These are phyloP conservation scores for Dicrostonyx torquatus DNA, from an alignment of 2,797 vertebrate genomes.

Conservation along the genomic window DNA sequence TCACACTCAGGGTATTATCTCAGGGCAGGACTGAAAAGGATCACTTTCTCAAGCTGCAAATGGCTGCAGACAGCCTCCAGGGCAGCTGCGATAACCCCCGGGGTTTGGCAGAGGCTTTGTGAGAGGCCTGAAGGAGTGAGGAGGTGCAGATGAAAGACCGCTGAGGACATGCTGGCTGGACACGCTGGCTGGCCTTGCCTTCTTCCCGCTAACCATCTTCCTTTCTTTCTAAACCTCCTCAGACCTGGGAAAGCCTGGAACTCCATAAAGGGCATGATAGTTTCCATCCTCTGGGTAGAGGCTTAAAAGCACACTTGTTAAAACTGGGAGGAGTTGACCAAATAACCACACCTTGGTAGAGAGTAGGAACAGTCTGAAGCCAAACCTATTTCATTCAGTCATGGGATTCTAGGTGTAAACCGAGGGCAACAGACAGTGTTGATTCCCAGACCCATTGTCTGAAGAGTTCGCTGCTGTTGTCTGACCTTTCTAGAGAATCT, in stretches of 20 bases:
- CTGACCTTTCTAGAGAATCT: background rate
- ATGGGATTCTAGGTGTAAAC: background rate
- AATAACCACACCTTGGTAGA: background rate
- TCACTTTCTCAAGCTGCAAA: conserved; percentile 75
- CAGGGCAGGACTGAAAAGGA: conserved; percentile 53
- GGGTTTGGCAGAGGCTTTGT: background rate
- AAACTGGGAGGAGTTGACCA: background rate
- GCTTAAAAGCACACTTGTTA: conserved; percentile 48
- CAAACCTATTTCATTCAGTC: background rate
- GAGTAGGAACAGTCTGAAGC: background rate
- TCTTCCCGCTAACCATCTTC: conserved; percentile 46
- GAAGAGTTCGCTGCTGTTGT: background rate
- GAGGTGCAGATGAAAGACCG: conserved; percentile 10
- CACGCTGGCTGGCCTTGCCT: background rate
- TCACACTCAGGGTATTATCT: conserved; percentile 68
- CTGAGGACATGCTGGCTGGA: background rate
- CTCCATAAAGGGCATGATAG: conserved; percentile 38
- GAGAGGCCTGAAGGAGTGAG: conserved; percentile 30
- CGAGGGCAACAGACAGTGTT: background rate
- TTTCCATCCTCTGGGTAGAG: background rate
- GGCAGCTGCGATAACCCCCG: conserved; percentile 62
- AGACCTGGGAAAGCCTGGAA: conserved; percentile 46
- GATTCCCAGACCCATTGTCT: background rate
- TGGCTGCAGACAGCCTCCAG: conserved; percentile 42
- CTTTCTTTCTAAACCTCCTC: background rate